Percentiles rank a stretch among this genome's conserved stretches.
Conservation (phyloP, 2,797 vertebrate species). For the Lophius americanus region DNA sequence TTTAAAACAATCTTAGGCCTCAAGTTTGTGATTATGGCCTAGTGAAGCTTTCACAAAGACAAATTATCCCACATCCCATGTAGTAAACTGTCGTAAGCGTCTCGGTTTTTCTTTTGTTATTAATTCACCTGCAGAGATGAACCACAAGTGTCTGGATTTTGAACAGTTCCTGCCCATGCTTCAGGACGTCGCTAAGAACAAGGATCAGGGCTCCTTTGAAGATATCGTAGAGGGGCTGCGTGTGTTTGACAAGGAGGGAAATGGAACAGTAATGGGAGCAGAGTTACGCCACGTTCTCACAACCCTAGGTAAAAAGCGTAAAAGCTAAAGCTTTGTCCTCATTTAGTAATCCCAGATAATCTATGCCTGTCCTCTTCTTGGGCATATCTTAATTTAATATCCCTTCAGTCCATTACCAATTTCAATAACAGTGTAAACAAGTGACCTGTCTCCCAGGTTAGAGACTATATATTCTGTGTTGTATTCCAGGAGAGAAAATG, state of each 20-base stretch:
- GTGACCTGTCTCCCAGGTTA: not conserved
- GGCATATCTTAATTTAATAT: not conserved
- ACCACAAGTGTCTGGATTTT: constrained; percentile 90
- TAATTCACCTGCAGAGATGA: constrained; percentile 84
- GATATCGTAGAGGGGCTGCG: constrained; percentile 92
- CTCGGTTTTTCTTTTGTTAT: not conserved
- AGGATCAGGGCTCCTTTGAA: constrained; percentile 92
- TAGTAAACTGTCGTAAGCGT: too few relatives aligned
- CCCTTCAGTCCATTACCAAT: not conserved
- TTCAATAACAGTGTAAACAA: not conserved
- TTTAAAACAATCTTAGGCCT: too few relatives aligned
- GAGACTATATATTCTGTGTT: not conserved
- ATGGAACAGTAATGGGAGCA: constrained; percentile 93
- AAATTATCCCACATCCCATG: too few relatives aligned
- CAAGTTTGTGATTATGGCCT: not conserved
- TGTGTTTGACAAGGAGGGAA: constrained; percentile 95
- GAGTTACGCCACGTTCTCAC: constrained; percentile 94
- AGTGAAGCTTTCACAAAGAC: not conserved
- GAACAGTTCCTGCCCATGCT: constrained; percentile 96
- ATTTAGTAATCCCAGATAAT: not conserved
- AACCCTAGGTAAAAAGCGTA: constrained; percentile 83
- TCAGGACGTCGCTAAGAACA: constrained; percentile 92
- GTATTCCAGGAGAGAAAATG: constrained; percentile 89
- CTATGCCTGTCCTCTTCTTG: not conserved
- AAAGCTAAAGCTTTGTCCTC: too few relatives aligned